Base-by-base conservation (phyloP, 1,140 invertebrate species). In the Drosophila rhopaloa region DNA sequence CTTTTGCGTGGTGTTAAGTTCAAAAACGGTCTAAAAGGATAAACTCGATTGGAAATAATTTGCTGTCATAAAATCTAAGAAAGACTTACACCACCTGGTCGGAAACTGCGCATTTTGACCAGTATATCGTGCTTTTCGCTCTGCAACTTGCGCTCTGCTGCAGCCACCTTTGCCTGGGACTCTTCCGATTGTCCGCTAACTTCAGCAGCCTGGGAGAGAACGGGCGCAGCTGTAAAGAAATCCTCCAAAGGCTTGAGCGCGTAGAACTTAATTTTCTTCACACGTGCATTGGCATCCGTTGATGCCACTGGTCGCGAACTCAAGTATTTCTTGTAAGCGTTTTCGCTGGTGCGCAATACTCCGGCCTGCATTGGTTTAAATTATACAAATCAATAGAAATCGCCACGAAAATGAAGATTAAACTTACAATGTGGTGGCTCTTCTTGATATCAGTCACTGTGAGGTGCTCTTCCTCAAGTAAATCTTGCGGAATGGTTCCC, bases 311-410 rank as follows among this genome's bases (percentile, higher is more conserved):
- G 97, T 63, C 98, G 93, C 40, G 98, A 98, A 79, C 95, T 94
- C 0, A 97, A 78, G 93, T 99, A 99, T 76, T 98, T 96, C 81
- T 96, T 96, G 93, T 98, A 98, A 2, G 97, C 98, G 92, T 99
- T 99, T 9, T 94, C 94, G 72, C 96, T 96, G 0, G 97, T 97
- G 63, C 96, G 95, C 66, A 94, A 93, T 91, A 97, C 95, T 70
- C 95, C 96, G 55, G 93, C 92, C 97, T 97, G 81, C 38, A 76
- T 57, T n/a, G 9, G 10, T 48, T 48, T 10, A 27, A 13, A 32
- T 32, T 6, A 48, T 40, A 35, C 19, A 38, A 13, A 27, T 11
- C 37, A 35, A n/a, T 9, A 24, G 19, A 27, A 5, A 51, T 24
- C 58, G 37, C 24, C 5, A 13, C 4, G 38, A 6, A 0, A 2